These are phyloP conservation scores for Gymnorhina tibicen DNA, from an alignment of 2,113 vertebrate genomes.

Conservation along the genomic window DNA sequence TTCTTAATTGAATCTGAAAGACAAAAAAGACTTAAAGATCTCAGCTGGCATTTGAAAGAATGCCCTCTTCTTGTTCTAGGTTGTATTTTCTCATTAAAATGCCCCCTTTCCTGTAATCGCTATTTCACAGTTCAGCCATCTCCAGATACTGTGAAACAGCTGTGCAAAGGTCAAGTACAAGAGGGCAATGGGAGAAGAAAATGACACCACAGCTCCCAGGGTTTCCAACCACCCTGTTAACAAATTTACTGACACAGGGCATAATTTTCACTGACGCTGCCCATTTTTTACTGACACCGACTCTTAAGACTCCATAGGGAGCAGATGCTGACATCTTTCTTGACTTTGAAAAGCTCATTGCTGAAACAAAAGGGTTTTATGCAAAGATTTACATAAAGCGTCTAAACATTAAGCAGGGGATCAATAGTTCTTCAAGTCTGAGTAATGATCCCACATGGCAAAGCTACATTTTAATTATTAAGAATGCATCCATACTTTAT, in stretches of 20 bases:
- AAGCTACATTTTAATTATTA: constrained; percentile 37
- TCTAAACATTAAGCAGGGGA: constrained; percentile 42
- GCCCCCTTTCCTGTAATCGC: constrained; percentile 19
- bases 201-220: constrained; percentile 5
- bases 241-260: constrained; percentile 57
- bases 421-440: constrained; percentile 43
- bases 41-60: constrained; percentile 44
- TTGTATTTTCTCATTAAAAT: constrained; percentile 58
- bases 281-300: constrained; percentile 46
- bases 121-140: constrained; percentile 55
- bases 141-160: constrained; percentile 52
- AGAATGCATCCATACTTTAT: background rate
- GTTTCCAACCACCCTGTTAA: constrained; percentile 37
- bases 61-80: constrained; percentile 9
- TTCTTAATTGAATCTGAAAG: constrained; percentile 42
- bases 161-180: constrained; percentile 58
- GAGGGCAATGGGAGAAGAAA: constrained; percentile 45
- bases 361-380: constrained; percentile 51
- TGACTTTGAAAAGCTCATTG: constrained; percentile 54
- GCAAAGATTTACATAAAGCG: constrained; percentile 65
- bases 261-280: constrained; percentile 54
- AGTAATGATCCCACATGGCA: constrained; percentile 41
- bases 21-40: constrained; percentile 6
- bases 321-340: constrained; percentile 28
- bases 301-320: constrained; percentile 54